Base-by-base conservation (phyloP, 2,888 invertebrate genomes). In the Lydus trimaculatus region DNA sequence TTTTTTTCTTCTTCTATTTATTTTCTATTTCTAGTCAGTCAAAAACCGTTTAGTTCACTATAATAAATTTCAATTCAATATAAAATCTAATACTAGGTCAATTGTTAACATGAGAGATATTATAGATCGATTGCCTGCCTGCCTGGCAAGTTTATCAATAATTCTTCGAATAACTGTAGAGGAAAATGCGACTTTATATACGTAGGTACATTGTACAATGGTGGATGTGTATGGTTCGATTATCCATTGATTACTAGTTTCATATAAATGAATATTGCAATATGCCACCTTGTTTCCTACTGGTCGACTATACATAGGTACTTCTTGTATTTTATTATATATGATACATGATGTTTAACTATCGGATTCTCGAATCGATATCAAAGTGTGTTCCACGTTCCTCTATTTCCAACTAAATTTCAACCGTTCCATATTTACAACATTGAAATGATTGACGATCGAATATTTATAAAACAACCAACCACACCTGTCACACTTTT, bases 211-310 rank as follows among this genome's bases (percentile, higher is more conserved):
- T 36, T 13, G 15, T n/a, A 43, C n/a, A 43, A 11, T 5, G 39
- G n/a, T 15, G 39, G 17, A 3, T 15, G 48, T 48, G 13, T 48
- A 20, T 11, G 13, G 23, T 8, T 23, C 9, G 52, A 52, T 52
- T 23, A 4, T 52, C 9, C 9, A 25, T 23, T 1, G 1, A 52
- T 23, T 52, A 52, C 52, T 52, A 52, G 52, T 52, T 52, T 25
- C 43, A n/a, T 17, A 23, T 43, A 43, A 43, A 52, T 52, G 52
- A 52, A 52, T 52, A 52, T 25, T 52, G 52, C 25, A 52, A 52
- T 13, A 52, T 52, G 23, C 52, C 25, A 52, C 23, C 13, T 52
- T 25, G 52, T 52, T 52, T 52, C 25, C 25, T 52, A 52, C 52
- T 52, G 52, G 23, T 25, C 52, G 20, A 11, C 48, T 48, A 52